Evolutionary conservation across 1,140 invertebrate genomes (phyloP).

Genomic region (Scaptomyza hsui): DNA sequence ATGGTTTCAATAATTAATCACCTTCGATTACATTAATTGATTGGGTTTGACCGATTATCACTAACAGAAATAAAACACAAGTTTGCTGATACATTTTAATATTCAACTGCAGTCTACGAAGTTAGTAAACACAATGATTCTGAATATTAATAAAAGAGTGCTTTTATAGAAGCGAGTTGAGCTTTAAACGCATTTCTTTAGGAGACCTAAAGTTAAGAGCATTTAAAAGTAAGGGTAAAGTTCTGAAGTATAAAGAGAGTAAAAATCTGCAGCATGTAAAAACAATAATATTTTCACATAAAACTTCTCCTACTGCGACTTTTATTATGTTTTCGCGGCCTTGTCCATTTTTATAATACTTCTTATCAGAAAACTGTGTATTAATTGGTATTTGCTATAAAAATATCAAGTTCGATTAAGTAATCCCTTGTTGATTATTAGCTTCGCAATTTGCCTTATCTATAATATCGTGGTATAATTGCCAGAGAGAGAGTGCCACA

Average conservation of each 20-base stretch:
- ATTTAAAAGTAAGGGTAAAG: too few species aligned
- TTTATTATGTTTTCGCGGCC: neutral
- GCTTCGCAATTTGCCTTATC: conserved; percentile 22
- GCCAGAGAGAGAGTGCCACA: neutral
- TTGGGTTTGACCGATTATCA: neutral
- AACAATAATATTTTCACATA: too few species aligned
- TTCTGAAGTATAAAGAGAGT: too few species aligned
- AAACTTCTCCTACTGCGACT: too few species aligned
- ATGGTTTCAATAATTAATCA: neutral
- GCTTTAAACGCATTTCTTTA: too few species aligned
- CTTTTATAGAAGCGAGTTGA: conserved; percentile 12
- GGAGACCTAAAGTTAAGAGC: too few species aligned
- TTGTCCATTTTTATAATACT: neutral
- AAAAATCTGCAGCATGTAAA: too few species aligned
- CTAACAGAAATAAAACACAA: neutral
- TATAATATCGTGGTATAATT: conserved; percentile 20
- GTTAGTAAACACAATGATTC: neutral
- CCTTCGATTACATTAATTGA: neutral
- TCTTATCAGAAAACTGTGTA: neutral
- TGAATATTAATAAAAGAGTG: neutral
- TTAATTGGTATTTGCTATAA: neutral
- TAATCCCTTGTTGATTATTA: conserved; percentile 24
- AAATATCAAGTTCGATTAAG: neutral
- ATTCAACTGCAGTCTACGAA: neutral
- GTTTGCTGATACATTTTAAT: conserved; percentile 24